Evolutionary conservation across 1,140 invertebrate species (phyloP), one percentile per base, ranked within the genome.

Genomic region (Drosophila rhopaloa): DNA sequence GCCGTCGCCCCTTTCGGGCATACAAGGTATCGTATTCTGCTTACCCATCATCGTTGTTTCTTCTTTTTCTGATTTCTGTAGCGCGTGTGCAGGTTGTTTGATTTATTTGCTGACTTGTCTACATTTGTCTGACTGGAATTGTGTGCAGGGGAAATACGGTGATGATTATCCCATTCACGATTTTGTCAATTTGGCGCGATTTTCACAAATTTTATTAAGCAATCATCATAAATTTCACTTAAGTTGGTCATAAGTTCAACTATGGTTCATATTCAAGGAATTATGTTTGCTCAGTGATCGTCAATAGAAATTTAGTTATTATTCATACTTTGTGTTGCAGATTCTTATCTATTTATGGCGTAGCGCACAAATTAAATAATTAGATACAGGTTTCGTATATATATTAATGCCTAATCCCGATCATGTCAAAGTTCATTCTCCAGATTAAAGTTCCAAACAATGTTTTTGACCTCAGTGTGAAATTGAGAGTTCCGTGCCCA

Each of bases 81-180:
- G 77, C 81, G 81, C 81, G 81, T 80, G 81, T 84, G 77, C 81
- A 84, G 81, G 66, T 85, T 84, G 62, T 71, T 76, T 72, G 76
- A 73, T 65, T 76, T 84, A 80, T 68, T 73, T 67, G 76, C 81
- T 85, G 81, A 84, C 76, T 81, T 48, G 46, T 56, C 56, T 63
- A 65, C 66, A 68, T 68, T 51, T 61, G 50, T 71, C 58, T 44
- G 70, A 19, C 47, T 60, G 50, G 37, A 41, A 24, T 13, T 29
- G 43, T 71, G 44, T 38, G 44, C 38, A 55, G 43, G 60, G 32
- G 51, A 6, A 24, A 24, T 11, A 11, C 37, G 19, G 54, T n/a
- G 35, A 56, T 41, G 54, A 56, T 41, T 56, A 56, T 56, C 54
- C 8, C 56, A 47, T 37, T 14, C 14, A 53, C 50, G 10, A 53